Conservation (phyloP, 2,113 vertebrate species). For the Neolamprologus variostigma region DNA sequence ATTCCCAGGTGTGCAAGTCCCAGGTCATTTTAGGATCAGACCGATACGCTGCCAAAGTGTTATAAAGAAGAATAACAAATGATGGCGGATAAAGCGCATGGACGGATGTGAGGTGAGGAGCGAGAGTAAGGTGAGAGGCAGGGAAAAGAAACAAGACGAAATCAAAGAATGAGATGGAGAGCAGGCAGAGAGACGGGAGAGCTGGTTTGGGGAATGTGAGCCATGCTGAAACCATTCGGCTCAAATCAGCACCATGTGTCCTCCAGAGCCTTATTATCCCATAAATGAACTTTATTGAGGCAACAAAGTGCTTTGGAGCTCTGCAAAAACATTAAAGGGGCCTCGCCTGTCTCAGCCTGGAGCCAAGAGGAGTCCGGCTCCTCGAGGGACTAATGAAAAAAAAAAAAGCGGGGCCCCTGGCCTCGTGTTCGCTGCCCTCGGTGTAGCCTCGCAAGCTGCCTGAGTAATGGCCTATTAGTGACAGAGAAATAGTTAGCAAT, state of each 20-base stretch:
- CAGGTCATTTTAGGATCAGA: conserved; percentile 62
- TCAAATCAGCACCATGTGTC: conserved; percentile 78
- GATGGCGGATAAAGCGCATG: not conserved
- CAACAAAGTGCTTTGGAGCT: conserved; percentile 66
- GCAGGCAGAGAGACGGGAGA: not conserved
- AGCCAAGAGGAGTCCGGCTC: conserved; percentile 20
- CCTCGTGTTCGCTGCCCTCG: not conserved
- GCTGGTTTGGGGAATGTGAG: conserved; percentile 50
- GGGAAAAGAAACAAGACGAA: conserved; percentile 20
- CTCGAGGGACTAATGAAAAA: conserved; percentile 60
- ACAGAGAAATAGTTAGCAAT: conserved; percentile 39
- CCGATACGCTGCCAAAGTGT: conserved; percentile 5
- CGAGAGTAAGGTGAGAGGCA: conserved; percentile 25
- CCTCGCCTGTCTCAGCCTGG: conserved; percentile 31
- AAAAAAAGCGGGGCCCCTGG: not conserved
- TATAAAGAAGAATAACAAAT: conserved; percentile 27
- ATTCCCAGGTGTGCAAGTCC: conserved; percentile 74
- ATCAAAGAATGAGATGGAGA: conserved; percentile 9
- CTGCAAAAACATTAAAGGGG: conserved; percentile 63
- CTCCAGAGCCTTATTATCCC: conserved; percentile 68
- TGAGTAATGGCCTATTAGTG: conserved; percentile 48
- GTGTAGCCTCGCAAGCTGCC: not conserved
- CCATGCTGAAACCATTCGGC: conserved; percentile 73
- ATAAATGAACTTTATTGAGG: conserved; percentile 81
- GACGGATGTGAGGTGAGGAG: not conserved